These are phyloP conservation scores for Drosophila prosaltans DNA, from an alignment of 1,140 invertebrate species.

Conservation along the genomic window DNA sequence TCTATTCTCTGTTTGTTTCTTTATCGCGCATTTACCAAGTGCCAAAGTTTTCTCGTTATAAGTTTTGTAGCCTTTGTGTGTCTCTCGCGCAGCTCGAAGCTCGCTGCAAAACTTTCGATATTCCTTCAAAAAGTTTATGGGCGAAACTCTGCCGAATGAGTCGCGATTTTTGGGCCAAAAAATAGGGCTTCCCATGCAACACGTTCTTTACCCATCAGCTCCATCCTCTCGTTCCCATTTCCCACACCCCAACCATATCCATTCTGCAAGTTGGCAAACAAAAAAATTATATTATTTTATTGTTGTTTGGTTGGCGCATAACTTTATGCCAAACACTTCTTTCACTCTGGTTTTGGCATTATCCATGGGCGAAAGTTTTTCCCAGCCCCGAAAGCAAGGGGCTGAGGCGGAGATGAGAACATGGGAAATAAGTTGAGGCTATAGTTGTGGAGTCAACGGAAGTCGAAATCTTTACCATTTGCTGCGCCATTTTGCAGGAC, in stretches of 20 bases:
- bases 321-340: slow-evolving; percentile 76
- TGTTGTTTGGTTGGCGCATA: slow-evolving; percentile 75
- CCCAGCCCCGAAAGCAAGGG: background rate
- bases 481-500: slow-evolving; percentile 50
- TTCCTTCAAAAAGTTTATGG: slow-evolving; percentile 77
- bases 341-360: slow-evolving; percentile 56
- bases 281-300: slow-evolving; percentile 75
- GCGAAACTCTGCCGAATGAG: slow-evolving; percentile 45
- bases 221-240: background rate
- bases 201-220: slow-evolving; percentile 12
- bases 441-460: slow-evolving; percentile 30
- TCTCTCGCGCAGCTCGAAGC: slow-evolving; percentile 68
- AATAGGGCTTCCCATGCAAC: slow-evolving; percentile 50
- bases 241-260: slow-evolving; percentile 27
- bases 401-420: background rate
- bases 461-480: slow-evolving; percentile 66
- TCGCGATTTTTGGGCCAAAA: slow-evolving; percentile 52
- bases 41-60: slow-evolving; percentile 83
- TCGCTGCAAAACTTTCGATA: slow-evolving; percentile 72
- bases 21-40: slow-evolving; percentile 82
- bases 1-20: slow-evolving; percentile 69
- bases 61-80: slow-evolving; percentile 82
- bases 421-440: slow-evolving; percentile 2
- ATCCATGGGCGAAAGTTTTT: slow-evolving; percentile 63
- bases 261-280: slow-evolving; percentile 46